Evolutionary conservation across 1,140 invertebrate genomes (phyloP).

Genomic region (Heliconius eleuchia): DNA sequence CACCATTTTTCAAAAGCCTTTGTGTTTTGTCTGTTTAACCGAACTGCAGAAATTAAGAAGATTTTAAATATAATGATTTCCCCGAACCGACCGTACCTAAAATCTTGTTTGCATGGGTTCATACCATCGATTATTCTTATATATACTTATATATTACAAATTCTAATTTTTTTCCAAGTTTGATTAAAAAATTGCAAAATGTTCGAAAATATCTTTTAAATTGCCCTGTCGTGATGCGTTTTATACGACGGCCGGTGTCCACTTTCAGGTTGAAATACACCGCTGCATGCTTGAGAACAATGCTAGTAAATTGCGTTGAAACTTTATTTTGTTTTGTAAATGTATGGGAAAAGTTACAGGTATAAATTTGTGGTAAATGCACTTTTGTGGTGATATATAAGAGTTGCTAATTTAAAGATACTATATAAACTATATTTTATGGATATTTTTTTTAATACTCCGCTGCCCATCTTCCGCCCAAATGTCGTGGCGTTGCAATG

Average conservation of each 20-base stretch:
- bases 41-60: too few relatives aligned
- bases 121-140: too few relatives aligned
- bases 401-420: background rate
- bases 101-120: too few relatives aligned
- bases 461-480: too few relatives aligned
- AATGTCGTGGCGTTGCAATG: too few relatives aligned
- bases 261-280: conserved; percentile 36
- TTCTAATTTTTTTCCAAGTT: background rate
- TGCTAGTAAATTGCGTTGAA: conserved; percentile 29
- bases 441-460: background rate
- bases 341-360: conserved; percentile 11
- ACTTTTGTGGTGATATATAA: background rate
- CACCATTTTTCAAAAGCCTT: too few relatives aligned
- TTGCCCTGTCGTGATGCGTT: conserved; percentile 31
- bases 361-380: conserved; percentile 8
- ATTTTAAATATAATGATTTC: too few relatives aligned
- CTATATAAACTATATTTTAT: background rate
- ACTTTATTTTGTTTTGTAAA: conserved; percentile 17
- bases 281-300: conserved; percentile 35
- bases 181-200: background rate
- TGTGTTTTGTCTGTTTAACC: too few relatives aligned
- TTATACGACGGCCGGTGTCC: conserved; percentile 36
- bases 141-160: background rate
- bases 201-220: conserved; percentile 30
- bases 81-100: too few relatives aligned